These are phyloP conservation scores for Patella depressa DNA, from an alignment of 2,888 invertebrate genomes.

Conservation along the genomic window DNA sequence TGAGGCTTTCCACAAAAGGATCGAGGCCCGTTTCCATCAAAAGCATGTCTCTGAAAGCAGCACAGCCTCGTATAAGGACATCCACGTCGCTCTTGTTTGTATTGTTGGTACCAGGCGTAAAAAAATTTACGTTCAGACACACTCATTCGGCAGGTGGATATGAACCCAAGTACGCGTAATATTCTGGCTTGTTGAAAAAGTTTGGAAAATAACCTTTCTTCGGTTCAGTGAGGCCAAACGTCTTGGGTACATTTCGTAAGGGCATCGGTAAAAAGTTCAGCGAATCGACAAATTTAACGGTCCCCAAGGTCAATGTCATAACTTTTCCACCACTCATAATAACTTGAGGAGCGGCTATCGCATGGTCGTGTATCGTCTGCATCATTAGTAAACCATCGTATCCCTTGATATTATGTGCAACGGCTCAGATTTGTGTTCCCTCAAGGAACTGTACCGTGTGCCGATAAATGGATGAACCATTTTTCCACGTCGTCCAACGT, in stretches of 20 bases:
- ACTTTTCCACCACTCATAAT: not conserved
- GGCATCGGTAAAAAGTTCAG: no score
- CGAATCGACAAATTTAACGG: no score
- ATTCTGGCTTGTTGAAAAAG: not conserved
- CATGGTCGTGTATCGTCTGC: not conserved
- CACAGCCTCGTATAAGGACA: no score
- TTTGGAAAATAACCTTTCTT: no score
- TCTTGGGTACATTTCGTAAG: no score
- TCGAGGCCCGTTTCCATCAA: not conserved
- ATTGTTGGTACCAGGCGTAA: no score
- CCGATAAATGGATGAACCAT: not conserved
- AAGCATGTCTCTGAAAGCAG: not conserved
- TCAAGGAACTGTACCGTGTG: not conserved
- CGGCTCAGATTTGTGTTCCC: not conserved
- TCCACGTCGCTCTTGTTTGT: no score
- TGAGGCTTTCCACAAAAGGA: not conserved
- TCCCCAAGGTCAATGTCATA: not conserved
- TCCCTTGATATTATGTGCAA: conserved; percentile 5
- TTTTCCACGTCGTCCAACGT: not conserved
- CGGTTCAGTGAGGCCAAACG: no score
- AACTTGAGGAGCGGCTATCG: not conserved
- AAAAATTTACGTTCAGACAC: no score
- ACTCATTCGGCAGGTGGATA: no score
- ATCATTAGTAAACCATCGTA: not conserved
- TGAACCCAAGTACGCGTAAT: not conserved